Conservation (phyloP, 2,797 vertebrate species). For the Brotula barbata region DNA sequence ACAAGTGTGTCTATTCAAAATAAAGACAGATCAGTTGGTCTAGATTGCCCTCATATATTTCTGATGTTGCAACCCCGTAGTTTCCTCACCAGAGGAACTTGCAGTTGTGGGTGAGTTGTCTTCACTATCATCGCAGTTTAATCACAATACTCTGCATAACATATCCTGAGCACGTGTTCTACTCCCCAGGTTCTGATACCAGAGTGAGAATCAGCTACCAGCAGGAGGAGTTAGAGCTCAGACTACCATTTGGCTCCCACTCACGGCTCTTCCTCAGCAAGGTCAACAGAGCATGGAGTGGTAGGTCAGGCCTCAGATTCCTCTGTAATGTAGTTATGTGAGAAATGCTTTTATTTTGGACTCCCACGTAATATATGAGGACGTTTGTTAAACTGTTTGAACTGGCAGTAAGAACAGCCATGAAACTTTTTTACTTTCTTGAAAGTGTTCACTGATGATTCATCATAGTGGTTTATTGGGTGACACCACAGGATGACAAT, state of each 20-base stretch:
- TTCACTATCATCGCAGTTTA: conserved; percentile 1
- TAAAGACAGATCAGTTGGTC: not conserved
- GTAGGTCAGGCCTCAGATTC: conserved; percentile 67
- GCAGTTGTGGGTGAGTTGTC: conserved; percentile 78
- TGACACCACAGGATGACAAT: no score
- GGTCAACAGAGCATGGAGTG: conserved; percentile 82
- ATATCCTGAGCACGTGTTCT: not conserved
- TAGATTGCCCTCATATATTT: conserved; percentile 10
- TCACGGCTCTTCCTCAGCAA: conserved; percentile 86
- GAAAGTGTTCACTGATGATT: no score
- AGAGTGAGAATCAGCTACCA: conserved; percentile 80
- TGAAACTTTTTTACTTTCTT: no score
- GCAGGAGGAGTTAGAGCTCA: conserved; percentile 76
- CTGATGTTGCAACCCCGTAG: conserved; percentile 48
- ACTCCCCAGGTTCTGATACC: conserved; percentile 85
- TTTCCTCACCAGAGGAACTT: conserved; percentile 80
- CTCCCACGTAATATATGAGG: not conserved
- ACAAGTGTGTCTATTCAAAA: not conserved
- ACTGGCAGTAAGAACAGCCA: no score
- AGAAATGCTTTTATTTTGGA: not conserved
- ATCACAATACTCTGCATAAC: not conserved
- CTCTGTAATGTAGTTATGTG: not conserved
- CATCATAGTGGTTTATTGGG: no score
- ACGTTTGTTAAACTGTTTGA: no score
- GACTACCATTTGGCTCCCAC: conserved; percentile 90